Evolutionary conservation across 2,113 vertebrate genomes (phyloP), one percentile per base, ranked within the genome.

Genomic region (Catharus fuscescens): DNA sequence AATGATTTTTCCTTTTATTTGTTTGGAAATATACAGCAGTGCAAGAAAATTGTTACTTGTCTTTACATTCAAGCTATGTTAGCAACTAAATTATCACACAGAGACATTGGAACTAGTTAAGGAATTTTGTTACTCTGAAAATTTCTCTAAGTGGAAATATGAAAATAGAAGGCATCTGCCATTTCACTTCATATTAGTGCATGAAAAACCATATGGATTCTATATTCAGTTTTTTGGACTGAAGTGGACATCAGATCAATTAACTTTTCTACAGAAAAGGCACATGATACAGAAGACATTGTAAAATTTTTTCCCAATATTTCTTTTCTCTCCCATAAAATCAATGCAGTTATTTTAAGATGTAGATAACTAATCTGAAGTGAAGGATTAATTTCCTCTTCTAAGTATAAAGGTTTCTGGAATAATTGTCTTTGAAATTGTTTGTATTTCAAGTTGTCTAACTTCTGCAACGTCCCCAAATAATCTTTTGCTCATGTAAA

Each of bases 301-400:
- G 4, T 3, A 13, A 34, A 0, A 20, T 31, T 86, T 42, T 6
- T 11, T 2, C 6, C 9, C 5, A 44, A 5, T 26, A 42, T 14
- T 32, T 65, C 5, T 45, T 77, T 78, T 54, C 34, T 8, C 4
- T 25, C 7, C 1, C 32, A 5, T 47, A 20, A 81, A 62, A 57
- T 59, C 17, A 56, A 48, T 66, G 2, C 5, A 71, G 7, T 44
- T 42, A 47, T 8, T 57, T 5, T 25, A 89, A 83, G 9, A 50
- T 24, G 40, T 7, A 71, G 26, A 34, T 53, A 80, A 76, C 7
- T 54, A 80, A 71, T 15, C 6, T 76, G 9, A 77, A 29, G 10
- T 12, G 31, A 92, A 66, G 2, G 2, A 34, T 65, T 52, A 21
- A 6, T 82, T 47, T 47, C 10, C 0, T 47, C 13, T 60, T 54